Evolutionary conservation across 2,797 vertebrate genomes (phyloP).

Genomic region (Telmatherina bonti): DNA sequence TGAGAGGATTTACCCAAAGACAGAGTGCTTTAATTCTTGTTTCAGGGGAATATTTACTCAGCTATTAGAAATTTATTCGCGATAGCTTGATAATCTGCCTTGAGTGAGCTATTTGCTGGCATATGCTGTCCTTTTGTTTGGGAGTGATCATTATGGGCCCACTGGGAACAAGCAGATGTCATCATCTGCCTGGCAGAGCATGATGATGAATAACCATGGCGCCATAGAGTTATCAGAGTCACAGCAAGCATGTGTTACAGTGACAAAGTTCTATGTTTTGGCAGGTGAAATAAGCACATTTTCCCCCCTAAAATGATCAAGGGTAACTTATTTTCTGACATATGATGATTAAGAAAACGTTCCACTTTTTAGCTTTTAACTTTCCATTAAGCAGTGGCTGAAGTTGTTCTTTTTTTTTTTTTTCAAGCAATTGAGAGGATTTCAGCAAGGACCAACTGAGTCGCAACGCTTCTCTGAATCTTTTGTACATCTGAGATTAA

Average conservation of each 20-base stretch:
- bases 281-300: constrained; percentile 31
- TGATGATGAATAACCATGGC: constrained; percentile 72
- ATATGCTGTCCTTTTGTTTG: constrained; percentile 76
- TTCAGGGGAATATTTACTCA: constrained; percentile 45
- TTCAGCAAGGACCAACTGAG: constrained; percentile 30
- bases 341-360: constrained; percentile 16
- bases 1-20: constrained; percentile 21
- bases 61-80: constrained; percentile 55
- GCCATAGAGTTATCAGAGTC: constrained; percentile 56
- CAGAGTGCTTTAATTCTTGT: constrained; percentile 14
- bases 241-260: constrained; percentile 57
- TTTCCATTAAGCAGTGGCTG: constrained; percentile 6
- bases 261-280: constrained; percentile 54
- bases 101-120: constrained; percentile 70
- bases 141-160: constrained; percentile 71
- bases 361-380: too few species aligned
- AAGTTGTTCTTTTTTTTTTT: not conserved
- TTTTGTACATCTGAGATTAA: constrained; percentile 45
- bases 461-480: constrained; percentile 21
- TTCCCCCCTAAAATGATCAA: constrained; percentile 14
- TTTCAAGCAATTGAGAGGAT: constrained; percentile 16
- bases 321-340: constrained; percentile 18
- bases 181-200: constrained; percentile 77
- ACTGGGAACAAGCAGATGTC: constrained; percentile 75
- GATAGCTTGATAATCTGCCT: constrained; percentile 58